Conservation (phyloP, 2,797 vertebrate species). For the Ctenochaetus hawaiiensis region DNA sequence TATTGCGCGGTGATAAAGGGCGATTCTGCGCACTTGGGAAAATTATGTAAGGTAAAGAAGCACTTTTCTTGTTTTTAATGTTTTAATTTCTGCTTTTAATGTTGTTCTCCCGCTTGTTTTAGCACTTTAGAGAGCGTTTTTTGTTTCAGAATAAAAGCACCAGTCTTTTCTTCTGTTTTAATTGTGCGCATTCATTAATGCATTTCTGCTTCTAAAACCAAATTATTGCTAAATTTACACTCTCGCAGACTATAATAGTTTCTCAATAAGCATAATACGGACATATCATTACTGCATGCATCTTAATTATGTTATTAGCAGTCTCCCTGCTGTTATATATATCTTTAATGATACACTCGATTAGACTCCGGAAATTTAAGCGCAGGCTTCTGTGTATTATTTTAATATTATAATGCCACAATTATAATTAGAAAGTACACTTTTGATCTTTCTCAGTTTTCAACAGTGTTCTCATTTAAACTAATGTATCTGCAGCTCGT, state of each 20-base stretch:
- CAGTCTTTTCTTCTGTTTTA: not conserved
- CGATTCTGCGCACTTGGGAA: constrained; percentile 76
- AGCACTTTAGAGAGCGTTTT: not conserved
- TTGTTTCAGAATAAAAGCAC: not conserved
- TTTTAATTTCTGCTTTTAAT: not conserved
- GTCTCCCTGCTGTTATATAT: too few species aligned
- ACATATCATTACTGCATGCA: not conserved
- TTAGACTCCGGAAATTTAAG: not conserved
- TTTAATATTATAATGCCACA: not conserved
- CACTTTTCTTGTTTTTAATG: constrained; percentile 16
- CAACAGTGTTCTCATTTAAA: not conserved
- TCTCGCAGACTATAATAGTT: not conserved
- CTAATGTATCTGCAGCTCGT: constrained; percentile 2
- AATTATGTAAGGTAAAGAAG: constrained; percentile 88
- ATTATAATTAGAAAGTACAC: not conserved
- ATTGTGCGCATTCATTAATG: constrained; percentile 4
- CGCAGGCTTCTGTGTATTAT: not conserved
- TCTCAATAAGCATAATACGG: not conserved
- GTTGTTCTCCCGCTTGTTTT: not conserved
- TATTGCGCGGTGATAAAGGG: constrained; percentile 72
- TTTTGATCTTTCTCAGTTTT: not conserved
- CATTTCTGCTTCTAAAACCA: not conserved
- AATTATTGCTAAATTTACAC: not conserved
- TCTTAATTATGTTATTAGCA: not conserved
- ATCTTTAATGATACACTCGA: not conserved